Evolutionary conservation across 1,140 invertebrate species (phyloP).

Genomic region (Coboldia fuscipes): DNA sequence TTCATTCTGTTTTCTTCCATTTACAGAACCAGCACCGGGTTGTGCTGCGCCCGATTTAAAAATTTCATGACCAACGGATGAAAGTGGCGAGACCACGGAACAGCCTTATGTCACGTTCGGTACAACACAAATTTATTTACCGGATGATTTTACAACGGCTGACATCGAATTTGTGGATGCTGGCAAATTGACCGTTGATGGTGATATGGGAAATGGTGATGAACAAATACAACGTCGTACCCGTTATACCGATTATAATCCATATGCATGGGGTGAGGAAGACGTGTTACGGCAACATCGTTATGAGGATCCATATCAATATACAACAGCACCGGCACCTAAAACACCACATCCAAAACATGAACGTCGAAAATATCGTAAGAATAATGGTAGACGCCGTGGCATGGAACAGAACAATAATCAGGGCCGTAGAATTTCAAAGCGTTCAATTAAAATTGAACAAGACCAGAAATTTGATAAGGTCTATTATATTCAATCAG

Average conservation of each 20-base stretch:
- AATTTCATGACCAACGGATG: slow-evolving; percentile 13
- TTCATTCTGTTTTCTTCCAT: not conserved
- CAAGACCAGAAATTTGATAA: not conserved
- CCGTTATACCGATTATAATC: slow-evolving; percentile 15
- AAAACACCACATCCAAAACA: not conserved
- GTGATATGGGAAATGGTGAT: slow-evolving; percentile 8
- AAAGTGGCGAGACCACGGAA: slow-evolving; percentile 14
- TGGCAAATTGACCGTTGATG: slow-evolving; percentile 10
- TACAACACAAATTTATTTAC: slow-evolving; percentile 18
- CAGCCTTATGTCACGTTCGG: slow-evolving; percentile 20
- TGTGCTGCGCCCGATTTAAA: slow-evolving; percentile 20
- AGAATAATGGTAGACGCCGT: slow-evolving; percentile 1
- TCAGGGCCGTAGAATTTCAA: not conserved
- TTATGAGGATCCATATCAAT: not conserved
- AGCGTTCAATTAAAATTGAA: not conserved
- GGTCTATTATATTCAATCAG: slow-evolving; percentile 1
- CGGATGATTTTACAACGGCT: slow-evolving; percentile 19
- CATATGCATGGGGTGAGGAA: slow-evolving; percentile 5
- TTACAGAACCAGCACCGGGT: slow-evolving; percentile 17
- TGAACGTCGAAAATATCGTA: not conserved
- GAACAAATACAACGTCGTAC: not conserved
- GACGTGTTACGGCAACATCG: not conserved
- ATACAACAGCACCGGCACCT: not conserved
- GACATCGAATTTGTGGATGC: slow-evolving; percentile 13
- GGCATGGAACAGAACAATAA: not conserved